Base-by-base conservation (phyloP, 2,888 invertebrate genomes). In the Steinernema scapterisci region DNA sequence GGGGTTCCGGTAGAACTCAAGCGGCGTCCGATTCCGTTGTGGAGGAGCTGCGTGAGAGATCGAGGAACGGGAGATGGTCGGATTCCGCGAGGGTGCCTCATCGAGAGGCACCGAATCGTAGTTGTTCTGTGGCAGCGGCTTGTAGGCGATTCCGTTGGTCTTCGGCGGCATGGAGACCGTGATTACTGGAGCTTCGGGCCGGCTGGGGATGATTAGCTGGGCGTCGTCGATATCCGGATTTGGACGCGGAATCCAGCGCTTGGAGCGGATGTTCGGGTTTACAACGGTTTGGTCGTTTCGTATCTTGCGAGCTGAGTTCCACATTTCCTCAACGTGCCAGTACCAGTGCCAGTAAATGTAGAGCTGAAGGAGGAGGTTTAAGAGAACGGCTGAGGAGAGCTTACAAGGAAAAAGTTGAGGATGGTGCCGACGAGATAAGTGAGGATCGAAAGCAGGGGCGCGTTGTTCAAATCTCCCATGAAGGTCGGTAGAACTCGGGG, bases 261-360 rank as follows among this genome's bases (percentile, higher is more conserved):
- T 63, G 5, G 63, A 63, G 31, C 63, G 63, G 63, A 63, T 63
- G 63, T 63, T 63, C 31, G 63, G 63, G 27, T 63, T 63, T 6
- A 63, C 63, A 16, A 63, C 27, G 11, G 63, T 63, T 46, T 71
- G 71, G 71, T 71, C 77, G 71, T 71, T 71, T 9, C 78, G 77
- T 43, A 78, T 63, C 72, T 78, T 78, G 7, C 78, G 63, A 7
- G 78, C 78, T 31, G 78, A 78, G 70, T 73, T 80, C 78, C 79
- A 84, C 76, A 79, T 77, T n/a, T 76, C 73, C 31, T 77, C 80
- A 46, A 84, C 82, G 77, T 82, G 79, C 84, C 84, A 84, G 73
- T 84, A 84, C 84, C 84, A 86, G 76, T 86, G 85, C 82, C 82
- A 86, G 73, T 81, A 83, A 72, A 86, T 80, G 80, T 82, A 83